Conservation (phyloP, 1,140 invertebrate genomes). For the Euura lappo region DNA sequence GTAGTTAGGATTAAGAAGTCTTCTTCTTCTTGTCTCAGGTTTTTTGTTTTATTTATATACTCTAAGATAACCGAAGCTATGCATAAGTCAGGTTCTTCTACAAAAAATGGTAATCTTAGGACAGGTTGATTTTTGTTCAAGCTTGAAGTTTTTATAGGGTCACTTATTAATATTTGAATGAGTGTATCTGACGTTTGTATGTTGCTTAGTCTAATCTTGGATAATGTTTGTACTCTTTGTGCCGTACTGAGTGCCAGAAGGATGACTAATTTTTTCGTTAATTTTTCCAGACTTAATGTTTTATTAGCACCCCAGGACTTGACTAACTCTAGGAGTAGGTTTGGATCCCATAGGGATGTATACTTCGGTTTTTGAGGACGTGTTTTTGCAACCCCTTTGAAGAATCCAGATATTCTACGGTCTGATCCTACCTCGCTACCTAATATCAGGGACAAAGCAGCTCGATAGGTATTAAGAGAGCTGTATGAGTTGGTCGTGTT, state of each 20-base stretch:
- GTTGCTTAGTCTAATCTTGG: conserved; percentile 16
- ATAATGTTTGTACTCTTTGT: conserved; percentile 22
- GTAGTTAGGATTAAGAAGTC: too few relatives aligned
- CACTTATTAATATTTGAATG: conserved; percentile 18
- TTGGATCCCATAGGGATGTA: conserved; percentile 22
- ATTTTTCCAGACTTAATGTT: too few relatives aligned
- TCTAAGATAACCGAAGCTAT: too few relatives aligned
- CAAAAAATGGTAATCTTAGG: conserved; percentile 15
- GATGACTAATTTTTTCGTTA: background rate
- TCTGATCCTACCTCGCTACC: conserved; percentile 20
- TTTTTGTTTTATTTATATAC: too few relatives aligned
- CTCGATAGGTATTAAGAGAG: conserved; percentile 26
- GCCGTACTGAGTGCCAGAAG: conserved; percentile 14
- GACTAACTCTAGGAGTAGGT: too few relatives aligned
- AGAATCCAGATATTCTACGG: conserved; percentile 20
- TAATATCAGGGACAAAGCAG: conserved; percentile 28
- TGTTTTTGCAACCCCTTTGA: conserved; percentile 27
- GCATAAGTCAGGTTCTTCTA: conserved; percentile 8
- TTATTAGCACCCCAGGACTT: too few relatives aligned
- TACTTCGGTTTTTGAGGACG: conserved; percentile 30
- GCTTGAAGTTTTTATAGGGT: conserved; percentile 22
- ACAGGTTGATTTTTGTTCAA: conserved; percentile 16
- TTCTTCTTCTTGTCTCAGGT: too few relatives aligned
- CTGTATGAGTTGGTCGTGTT: conserved; percentile 28
- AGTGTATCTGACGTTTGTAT: background rate